A percentile compares a stretch with the other conserved stretches of the same genome.
Evolutionary conservation across 2,888 invertebrate genomes (phyloP).

Genomic region (Phengaris arion): DNA sequence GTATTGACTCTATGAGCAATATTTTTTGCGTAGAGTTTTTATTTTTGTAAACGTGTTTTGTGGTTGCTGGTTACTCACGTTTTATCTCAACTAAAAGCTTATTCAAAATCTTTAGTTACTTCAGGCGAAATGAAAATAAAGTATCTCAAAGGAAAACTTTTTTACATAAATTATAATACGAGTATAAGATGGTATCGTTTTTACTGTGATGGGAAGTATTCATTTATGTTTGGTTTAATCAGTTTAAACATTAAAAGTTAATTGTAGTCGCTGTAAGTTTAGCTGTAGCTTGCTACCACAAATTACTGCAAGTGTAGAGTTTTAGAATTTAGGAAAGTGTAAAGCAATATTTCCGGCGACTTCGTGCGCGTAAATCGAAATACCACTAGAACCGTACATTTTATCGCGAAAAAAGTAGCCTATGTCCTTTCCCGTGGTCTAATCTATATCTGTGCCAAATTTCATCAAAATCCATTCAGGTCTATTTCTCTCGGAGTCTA

Average conservation of each 20-base stretch:
- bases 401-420: too few species aligned
- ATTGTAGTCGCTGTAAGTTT: background rate
- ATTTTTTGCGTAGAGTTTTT: background rate
- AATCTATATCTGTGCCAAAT: too few species aligned
- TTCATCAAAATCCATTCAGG: too few species aligned
- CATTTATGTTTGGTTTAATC: background rate
- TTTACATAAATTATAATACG: background rate
- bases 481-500: too few species aligned
- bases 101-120: background rate
- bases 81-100: conserved; percentile 10
- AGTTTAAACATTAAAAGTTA: background rate
- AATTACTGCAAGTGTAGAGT: background rate
- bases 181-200: background rate
- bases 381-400: too few species aligned
- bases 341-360: background rate
- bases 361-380: too few species aligned
- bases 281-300: background rate
- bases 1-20: background rate
- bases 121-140: background rate
- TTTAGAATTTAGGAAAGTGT: background rate
- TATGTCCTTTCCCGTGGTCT: too few species aligned
- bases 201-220: background rate
- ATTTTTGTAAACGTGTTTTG: conserved; percentile 11
- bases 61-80: background rate
- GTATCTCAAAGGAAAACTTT: background rate